A percentile compares a stretch with the other conserved stretches of the same genome.
Evolutionary conservation across 2,888 invertebrate genomes (phyloP).

Genomic region (Cremastinae sp.): DNA sequence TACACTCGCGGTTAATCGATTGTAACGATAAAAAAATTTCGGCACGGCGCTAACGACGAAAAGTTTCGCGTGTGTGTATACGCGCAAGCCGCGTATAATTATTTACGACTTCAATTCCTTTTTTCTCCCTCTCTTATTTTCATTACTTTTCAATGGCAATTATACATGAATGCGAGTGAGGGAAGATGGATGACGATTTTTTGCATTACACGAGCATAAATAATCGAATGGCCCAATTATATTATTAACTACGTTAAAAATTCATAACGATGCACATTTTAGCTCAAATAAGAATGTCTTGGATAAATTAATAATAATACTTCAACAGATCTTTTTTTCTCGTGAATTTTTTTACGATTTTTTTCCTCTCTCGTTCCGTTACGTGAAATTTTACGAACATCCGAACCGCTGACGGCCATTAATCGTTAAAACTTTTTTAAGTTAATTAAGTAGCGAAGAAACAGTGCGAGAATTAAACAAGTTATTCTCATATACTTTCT

Average conservation of each 20-base stretch:
- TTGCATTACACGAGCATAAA: not conserved
- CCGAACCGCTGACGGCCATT: no score
- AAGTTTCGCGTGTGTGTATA: slow-evolving; percentile 6
- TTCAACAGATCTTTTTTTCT: not conserved
- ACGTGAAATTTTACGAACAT: no score
- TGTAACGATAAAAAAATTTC: slow-evolving; percentile 42
- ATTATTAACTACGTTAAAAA: slow-evolving; percentile 10
- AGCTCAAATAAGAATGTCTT: not conserved
- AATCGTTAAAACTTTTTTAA: no score
- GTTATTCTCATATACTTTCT: no score
- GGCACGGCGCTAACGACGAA: slow-evolving; percentile 16
- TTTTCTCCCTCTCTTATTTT: slow-evolving; percentile 6
- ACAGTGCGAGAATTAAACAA: not conserved
- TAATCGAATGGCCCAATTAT: slow-evolving; percentile 18
- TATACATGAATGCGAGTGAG: not conserved
- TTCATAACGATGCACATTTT: not conserved
- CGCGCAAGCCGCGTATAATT: slow-evolving; percentile 23
- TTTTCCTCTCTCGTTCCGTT: no score
- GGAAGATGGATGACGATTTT: slow-evolving; percentile 22
- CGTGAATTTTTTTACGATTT: no score
- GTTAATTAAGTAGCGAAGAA: not conserved
- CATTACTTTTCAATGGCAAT: slow-evolving; percentile 31
- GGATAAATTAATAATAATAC: not conserved
- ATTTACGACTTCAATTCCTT: slow-evolving; percentile 41
- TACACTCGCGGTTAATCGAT: slow-evolving; percentile 56